Evolutionary conservation across 2,888 invertebrate species (phyloP).

Genomic region (Petrolisthes cinctipes): DNA sequence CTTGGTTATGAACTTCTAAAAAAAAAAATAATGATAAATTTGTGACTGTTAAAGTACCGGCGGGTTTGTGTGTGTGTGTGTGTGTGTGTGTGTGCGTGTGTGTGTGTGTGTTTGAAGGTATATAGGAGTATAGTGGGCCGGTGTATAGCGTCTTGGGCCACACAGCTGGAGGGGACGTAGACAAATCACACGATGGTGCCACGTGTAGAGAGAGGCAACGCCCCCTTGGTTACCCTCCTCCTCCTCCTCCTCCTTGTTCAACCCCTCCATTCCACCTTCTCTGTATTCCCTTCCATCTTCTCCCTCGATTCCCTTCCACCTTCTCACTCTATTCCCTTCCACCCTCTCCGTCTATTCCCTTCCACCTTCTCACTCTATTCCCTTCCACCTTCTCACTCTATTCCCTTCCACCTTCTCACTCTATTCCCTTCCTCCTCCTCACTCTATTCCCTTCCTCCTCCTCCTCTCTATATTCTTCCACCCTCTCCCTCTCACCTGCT

Average conservation of each 20-base stretch:
- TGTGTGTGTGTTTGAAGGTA: not conserved
- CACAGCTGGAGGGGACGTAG: not conserved
- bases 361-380: too few relatives aligned
- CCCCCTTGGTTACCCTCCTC: not conserved
- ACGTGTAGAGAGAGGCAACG: too few relatives aligned
- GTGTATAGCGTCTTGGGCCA: not conserved
- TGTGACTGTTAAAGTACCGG: too few relatives aligned
- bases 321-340: not conserved
- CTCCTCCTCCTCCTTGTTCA: not conserved
- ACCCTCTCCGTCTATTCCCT: not conserved
- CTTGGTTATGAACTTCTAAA: too few relatives aligned
- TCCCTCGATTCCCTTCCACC: constrained; percentile 4
- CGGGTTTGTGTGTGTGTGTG: not conserved
- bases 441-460: not conserved
- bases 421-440: not conserved
- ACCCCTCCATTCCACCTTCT: not conserved
- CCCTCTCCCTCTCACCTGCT: too few relatives aligned
- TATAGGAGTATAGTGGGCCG: not conserved
- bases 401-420: not conserved
- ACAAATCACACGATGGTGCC: constrained; percentile 10
- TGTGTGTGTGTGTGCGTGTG: not conserved
- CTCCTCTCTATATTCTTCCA: too few relatives aligned
- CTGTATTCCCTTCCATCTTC: not conserved
- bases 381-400: not conserved
- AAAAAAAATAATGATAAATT: too few relatives aligned